A percentile compares a stretch with the other conserved stretches of the same genome.
Conservation (phyloP, 1,140 invertebrate genomes). For the Drosophila ogumai region DNA sequence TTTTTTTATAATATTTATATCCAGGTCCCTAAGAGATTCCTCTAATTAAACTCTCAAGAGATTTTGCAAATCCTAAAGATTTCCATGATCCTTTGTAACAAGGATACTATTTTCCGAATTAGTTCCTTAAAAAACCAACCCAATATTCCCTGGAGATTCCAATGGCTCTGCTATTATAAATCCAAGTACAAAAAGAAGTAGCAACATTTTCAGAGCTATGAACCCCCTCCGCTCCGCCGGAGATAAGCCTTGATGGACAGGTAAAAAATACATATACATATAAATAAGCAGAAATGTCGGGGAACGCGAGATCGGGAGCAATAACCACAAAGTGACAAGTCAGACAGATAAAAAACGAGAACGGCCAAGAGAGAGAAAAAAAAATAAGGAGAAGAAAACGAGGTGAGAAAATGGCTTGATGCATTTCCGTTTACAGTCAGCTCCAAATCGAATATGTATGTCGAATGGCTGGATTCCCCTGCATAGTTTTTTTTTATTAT, state of each 20-base stretch:
- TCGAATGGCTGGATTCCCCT: conserved; percentile 4
- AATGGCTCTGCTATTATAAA: not conserved
- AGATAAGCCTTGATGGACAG: conserved; percentile 47
- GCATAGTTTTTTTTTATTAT: not conserved
- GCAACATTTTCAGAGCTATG: conserved; percentile 1
- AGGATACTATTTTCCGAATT: not conserved
- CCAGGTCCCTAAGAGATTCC: too few relatives aligned
- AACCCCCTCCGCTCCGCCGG: too few relatives aligned
- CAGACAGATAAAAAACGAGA: conserved; percentile 41
- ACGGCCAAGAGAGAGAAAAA: not conserved
- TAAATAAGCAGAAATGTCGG: not conserved
- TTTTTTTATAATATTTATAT: too few relatives aligned
- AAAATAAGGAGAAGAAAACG: conserved; percentile 12
- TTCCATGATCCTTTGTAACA: not conserved
- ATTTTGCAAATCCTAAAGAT: too few relatives aligned
- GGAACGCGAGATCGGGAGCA: conserved; percentile 15
- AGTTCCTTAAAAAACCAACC: not conserved
- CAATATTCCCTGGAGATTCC: not conserved
- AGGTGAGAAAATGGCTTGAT: conserved; percentile 58
- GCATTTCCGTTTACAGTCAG: conserved; percentile 45
- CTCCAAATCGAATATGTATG: conserved; percentile 45
- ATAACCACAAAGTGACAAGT: conserved; percentile 46
- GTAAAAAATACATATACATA: not conserved
- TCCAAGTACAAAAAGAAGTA: not conserved
- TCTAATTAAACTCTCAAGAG: too few relatives aligned